Conservation (phyloP, 2,797 vertebrate species). For the Odontamblyopus lacepedii region DNA sequence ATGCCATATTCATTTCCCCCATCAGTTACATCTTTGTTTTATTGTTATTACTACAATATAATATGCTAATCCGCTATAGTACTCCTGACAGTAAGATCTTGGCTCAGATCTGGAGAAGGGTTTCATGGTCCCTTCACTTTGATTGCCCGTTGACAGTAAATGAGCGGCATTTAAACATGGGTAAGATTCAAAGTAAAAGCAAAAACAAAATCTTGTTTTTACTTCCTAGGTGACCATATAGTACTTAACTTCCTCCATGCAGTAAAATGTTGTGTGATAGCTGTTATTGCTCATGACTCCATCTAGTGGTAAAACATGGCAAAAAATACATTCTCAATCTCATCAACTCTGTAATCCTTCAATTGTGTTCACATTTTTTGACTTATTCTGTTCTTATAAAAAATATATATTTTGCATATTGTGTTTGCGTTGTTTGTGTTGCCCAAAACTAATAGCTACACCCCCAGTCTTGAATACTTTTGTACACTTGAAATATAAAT, state of each 20-base stretch:
- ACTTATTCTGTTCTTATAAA: background rate
- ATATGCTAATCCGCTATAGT: no score
- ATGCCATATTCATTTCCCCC: background rate
- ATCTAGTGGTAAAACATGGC: background rate
- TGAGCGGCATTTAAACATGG: background rate
- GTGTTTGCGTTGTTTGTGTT: background rate
- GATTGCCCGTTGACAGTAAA: background rate
- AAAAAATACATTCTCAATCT: background rate
- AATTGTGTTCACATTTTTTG: background rate
- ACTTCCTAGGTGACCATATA: background rate
- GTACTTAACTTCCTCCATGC: background rate
- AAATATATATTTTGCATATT: background rate
- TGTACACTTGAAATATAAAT: background rate
- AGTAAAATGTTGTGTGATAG: background rate
- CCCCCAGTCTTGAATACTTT: background rate
- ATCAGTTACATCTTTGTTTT: background rate
- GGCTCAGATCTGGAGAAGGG: background rate
- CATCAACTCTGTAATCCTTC: background rate
- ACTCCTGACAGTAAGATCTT: background rate
- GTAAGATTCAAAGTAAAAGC: background rate
- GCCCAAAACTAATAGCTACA: background rate
- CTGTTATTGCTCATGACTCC: background rate
- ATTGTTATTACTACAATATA: no score
- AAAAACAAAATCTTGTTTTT: background rate
- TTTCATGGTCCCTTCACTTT: background rate